A percentile compares a stretch with the other conserved stretches of the same genome.
phyloP scores from a whole-genome alignment of 2,797 vertebrate genomes.

The Phyllotis vaccarum region DNA sequence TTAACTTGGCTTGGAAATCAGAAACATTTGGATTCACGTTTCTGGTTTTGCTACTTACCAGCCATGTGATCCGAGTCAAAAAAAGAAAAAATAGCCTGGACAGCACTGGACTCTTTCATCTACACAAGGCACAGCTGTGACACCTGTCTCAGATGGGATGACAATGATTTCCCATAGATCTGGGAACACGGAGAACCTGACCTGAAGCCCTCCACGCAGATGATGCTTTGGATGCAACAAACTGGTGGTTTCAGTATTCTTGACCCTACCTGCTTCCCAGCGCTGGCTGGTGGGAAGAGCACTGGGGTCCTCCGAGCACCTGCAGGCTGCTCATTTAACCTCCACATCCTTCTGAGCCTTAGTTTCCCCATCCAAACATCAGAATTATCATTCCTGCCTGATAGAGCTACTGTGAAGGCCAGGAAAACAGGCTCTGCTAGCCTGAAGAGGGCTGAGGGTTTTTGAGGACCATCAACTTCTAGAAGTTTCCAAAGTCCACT shows the following conservation, averaged over 20 bases:
- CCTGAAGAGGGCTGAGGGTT: background rate
- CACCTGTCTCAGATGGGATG: no score
- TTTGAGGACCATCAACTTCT: background rate
- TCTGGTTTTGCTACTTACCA: background rate
- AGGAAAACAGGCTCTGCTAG: background rate
- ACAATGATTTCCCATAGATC: background rate
- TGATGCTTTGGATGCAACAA: background rate
- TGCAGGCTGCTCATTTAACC: no score
- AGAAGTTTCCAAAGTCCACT: background rate
- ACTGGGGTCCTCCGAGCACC: background rate
- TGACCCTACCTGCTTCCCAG: background rate
- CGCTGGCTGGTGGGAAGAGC: background rate
- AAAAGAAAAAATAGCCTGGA: background rate
- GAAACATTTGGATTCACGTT: background rate
- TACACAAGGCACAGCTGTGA: background rate
- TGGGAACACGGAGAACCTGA: rapidly evolving
- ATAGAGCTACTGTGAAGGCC: background rate
- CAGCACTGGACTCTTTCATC: background rate
- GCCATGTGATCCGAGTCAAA: background rate
- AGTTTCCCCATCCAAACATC: background rate
- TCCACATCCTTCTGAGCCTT: background rate
- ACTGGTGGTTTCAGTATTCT: background rate
- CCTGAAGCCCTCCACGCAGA: background rate
- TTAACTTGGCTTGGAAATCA: background rate
- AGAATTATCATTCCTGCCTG: background rate